These are phyloP conservation scores for Mugil cephalus DNA, from an alignment of 2,113 vertebrate species.

Conservation along the genomic window DNA sequence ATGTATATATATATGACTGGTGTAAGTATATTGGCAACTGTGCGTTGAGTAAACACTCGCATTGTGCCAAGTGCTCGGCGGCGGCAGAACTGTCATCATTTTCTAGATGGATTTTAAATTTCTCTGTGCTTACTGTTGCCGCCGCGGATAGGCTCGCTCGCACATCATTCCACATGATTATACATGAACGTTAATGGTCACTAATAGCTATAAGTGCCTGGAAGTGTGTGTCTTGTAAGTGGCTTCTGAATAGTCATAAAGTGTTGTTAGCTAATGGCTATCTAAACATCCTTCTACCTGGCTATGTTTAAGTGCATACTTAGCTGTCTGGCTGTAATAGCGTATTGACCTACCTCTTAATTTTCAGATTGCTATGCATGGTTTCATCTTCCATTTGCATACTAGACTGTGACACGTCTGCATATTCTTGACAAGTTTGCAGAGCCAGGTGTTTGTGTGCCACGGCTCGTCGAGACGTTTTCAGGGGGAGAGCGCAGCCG, in stretches of 20 bases:
- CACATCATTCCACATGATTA: conserved; percentile 70
- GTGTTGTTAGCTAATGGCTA: conserved; percentile 65
- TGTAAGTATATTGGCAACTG: neutral
- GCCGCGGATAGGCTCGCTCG: conserved; percentile 39
- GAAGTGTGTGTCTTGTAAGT: conserved; percentile 61
- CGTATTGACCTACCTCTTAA: conserved; percentile 65
- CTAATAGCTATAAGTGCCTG: conserved; percentile 68
- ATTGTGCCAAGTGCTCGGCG: conserved; percentile 15
- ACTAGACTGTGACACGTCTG: conserved; percentile 41
- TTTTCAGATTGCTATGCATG: conserved; percentile 56
- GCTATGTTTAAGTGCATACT: conserved; percentile 62
- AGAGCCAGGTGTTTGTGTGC: conserved; percentile 42
- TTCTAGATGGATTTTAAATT: conserved; percentile 51
- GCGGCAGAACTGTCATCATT: conserved; percentile 44
- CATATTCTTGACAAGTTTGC: conserved; percentile 64
- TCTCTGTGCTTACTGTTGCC: conserved; percentile 13
- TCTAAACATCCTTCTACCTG: conserved; percentile 58
- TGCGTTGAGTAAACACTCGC: conserved; percentile 20
- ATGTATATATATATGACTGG: neutral
- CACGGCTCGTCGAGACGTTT: conserved; percentile 32
- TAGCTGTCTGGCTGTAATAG: conserved; percentile 48
- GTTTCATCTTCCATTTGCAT: conserved; percentile 66
- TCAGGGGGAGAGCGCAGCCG: conserved; percentile 14
- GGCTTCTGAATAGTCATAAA: conserved; percentile 69
- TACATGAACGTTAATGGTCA: conserved; percentile 63